Evolutionary conservation across 2,113 vertebrate species (phyloP).

Genomic region (Lates calcarifer): DNA sequence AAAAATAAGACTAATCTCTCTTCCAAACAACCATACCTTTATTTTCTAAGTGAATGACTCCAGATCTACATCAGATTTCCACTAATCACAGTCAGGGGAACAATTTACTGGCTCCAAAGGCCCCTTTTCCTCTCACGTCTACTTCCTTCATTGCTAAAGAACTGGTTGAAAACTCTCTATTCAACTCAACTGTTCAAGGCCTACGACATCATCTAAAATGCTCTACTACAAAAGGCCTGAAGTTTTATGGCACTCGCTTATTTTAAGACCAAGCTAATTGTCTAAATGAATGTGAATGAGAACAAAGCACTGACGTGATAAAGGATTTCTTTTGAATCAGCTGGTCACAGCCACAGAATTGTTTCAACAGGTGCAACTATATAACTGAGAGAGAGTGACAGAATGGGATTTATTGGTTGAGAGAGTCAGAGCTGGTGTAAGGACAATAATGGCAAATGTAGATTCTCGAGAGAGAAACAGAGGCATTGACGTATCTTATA

Average conservation of each 20-base stretch:
- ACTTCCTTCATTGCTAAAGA: slow-evolving; percentile 15
- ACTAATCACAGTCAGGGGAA: slow-evolving; percentile 32
- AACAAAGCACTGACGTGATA: slow-evolving; percentile 37
- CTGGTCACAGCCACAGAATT: not conserved
- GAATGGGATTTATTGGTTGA: not conserved
- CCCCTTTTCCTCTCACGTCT: not conserved
- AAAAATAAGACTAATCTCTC: slow-evolving; percentile 1
- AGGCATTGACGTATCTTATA: too few relatives aligned
- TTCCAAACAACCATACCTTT: not conserved
- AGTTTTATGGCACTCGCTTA: slow-evolving; percentile 38
- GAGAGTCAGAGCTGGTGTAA: not conserved
- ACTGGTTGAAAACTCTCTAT: slow-evolving; percentile 17
- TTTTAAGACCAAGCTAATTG: slow-evolving; percentile 28
- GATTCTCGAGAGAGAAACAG: not conserved
- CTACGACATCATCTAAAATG: slow-evolving; percentile 12
- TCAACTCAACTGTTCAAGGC: slow-evolving; percentile 11
- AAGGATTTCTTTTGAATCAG: slow-evolving; percentile 36
- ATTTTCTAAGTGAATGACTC: slow-evolving; percentile 9
- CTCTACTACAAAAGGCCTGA: slow-evolving; percentile 24
- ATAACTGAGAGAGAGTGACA: not conserved
- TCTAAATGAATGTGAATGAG: slow-evolving; percentile 35
- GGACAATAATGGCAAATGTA: too few relatives aligned
- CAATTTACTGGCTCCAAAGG: not conserved
- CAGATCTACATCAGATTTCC: slow-evolving; percentile 9
- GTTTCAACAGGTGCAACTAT: slow-evolving; percentile 29